Evolutionary conservation across 2,888 invertebrate species (phyloP).

Genomic region (Hypolimnas misippus): DNA sequence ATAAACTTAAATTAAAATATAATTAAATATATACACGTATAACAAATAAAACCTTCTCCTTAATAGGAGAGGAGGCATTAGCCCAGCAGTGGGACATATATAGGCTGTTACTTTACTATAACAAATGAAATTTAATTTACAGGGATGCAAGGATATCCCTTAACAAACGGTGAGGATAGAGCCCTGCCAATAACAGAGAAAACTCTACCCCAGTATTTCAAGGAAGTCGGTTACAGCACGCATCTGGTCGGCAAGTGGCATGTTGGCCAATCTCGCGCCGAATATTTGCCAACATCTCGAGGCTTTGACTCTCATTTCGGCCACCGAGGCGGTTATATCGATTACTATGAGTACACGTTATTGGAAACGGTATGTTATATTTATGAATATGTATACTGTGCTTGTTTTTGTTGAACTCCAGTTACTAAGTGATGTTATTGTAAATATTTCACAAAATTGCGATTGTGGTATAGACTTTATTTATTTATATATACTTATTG

Average conservation of each 20-base stretch:
- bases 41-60: no score
- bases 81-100: no score
- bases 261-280: constrained; percentile 80
- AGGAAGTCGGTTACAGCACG: constrained; percentile 87
- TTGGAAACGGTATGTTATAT: constrained; percentile 62
- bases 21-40: no score
- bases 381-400: no score
- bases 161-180: constrained; percentile 71
- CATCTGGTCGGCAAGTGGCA: constrained; percentile 94
- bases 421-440: no score
- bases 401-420: neutral
- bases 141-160: constrained; percentile 78
- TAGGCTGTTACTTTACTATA: no score
- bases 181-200: constrained; percentile 76
- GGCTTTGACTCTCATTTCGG: constrained; percentile 94
- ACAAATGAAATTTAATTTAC: no score
- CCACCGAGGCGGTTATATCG: constrained; percentile 91
- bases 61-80: no score
- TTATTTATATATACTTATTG: no score
- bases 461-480: no score
- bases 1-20: no score
- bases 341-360: constrained; percentile 87
- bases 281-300: constrained; percentile 87
- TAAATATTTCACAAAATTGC: no score
- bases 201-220: constrained; percentile 85